Evolutionary conservation across 2,113 vertebrate species (phyloP).

Genomic region (Mesembrinibis cayennensis): DNA sequence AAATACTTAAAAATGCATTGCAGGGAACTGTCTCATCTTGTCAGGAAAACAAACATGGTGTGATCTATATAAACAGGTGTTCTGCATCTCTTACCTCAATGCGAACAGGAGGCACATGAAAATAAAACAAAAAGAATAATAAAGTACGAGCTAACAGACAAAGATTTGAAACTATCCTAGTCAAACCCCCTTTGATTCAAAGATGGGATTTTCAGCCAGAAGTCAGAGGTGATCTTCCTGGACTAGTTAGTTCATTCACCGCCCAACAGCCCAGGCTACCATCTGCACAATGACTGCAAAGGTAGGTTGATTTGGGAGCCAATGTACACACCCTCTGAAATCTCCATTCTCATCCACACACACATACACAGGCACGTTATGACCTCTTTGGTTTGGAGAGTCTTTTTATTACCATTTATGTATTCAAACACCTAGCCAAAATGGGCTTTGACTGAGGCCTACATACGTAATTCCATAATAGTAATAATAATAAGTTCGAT

Average conservation of each 20-base stretch:
- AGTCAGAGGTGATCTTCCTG: neutral
- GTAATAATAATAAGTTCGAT: neutral
- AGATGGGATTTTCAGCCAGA: neutral
- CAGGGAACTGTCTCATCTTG: neutral
- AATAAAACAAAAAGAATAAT: neutral
- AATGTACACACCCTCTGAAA: neutral
- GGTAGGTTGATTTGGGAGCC: neutral
- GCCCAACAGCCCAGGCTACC: neutral
- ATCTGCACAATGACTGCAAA: neutral
- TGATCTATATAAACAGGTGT: neutral
- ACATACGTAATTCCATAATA: neutral
- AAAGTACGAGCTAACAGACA: neutral
- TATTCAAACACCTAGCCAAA: neutral
- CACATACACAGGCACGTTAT: neutral
- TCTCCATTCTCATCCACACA: fast-evolving
- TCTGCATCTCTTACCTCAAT: neutral
- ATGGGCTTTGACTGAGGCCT: neutral
- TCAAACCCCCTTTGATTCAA: neutral
- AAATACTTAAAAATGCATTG: neutral
- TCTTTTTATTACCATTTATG: neutral
- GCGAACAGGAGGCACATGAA: neutral
- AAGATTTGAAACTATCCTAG: neutral
- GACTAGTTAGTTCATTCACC: neutral
- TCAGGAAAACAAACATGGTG: neutral
- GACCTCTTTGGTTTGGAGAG: neutral